phyloP scores from a whole-genome alignment of 2,113 vertebrate genomes.

The Hippoglossus stenolepis region DNA sequence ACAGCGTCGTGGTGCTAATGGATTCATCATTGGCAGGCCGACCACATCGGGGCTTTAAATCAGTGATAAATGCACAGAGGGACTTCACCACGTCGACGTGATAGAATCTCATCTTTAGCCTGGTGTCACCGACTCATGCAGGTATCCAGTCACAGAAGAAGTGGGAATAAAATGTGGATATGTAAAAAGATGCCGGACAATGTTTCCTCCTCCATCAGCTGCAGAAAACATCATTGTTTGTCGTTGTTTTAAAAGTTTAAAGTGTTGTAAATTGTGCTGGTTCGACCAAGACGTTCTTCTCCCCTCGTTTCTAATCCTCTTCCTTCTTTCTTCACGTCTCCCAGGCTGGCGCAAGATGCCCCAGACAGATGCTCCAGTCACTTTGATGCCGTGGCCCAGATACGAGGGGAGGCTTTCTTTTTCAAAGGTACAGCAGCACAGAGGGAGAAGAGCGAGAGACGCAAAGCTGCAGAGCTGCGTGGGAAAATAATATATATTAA shows the following conservation, averaged over 20 bases:
- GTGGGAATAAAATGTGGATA: too few relatives aligned
- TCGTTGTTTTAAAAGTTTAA: not conserved
- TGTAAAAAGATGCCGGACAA: too few relatives aligned
- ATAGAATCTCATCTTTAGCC: constrained; percentile 47
- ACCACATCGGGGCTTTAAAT: constrained; percentile 69
- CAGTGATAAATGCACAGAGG: constrained; percentile 58
- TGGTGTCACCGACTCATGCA: constrained; percentile 22
- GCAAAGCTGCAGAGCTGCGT: constrained; percentile 30
- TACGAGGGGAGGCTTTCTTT: constrained; percentile 97
- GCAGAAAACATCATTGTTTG: too few relatives aligned
- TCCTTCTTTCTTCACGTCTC: constrained; percentile 25
- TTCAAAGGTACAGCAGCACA: constrained; percentile 90
- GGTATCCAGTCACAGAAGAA: not conserved
- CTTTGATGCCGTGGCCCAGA: constrained; percentile 96
- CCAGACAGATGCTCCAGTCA: constrained; percentile 90
- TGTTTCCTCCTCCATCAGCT: too few relatives aligned
- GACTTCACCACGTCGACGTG: not conserved
- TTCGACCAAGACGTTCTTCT: constrained; percentile 19
- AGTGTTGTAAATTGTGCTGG: constrained; percentile 31
- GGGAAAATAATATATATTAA: constrained; percentile 5
- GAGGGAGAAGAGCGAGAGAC: constrained; percentile 30
- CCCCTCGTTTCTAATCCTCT: constrained; percentile 1
- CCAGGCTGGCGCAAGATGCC: constrained; percentile 85
- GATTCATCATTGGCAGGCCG: constrained; percentile 71
- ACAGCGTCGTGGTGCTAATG: constrained; percentile 64